Evolutionary conservation across 2,797 vertebrate genomes (phyloP).

Genomic region (Halcyon chelicuti): DNA sequence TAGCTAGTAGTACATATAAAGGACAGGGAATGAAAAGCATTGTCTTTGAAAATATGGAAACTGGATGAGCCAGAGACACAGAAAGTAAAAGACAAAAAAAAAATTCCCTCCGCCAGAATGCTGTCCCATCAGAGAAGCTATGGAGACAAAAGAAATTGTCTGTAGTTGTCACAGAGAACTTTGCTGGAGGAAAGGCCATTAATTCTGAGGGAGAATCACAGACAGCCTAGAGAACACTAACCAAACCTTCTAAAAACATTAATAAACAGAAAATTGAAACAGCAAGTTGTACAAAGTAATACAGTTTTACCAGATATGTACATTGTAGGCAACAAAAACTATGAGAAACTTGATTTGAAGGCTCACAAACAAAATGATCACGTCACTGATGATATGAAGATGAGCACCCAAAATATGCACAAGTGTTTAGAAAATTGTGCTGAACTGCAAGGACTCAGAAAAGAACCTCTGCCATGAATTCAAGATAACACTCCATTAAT

Average conservation of each 20-base stretch:
- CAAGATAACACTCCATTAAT: neutral
- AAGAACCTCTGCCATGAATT: neutral
- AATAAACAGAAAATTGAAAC: neutral
- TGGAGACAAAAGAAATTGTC: neutral
- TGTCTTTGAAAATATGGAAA: neutral
- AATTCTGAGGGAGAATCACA: neutral
- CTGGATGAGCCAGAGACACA: neutral
- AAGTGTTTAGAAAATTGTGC: neutral
- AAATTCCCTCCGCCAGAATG: neutral
- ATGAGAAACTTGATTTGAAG: neutral
- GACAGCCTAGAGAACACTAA: neutral
- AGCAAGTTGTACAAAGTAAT: neutral
- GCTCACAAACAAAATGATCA: neutral
- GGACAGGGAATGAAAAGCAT: neutral
- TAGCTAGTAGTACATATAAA: neutral
- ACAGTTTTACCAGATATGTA: neutral
- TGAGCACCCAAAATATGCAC: neutral
- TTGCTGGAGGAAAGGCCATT: neutral
- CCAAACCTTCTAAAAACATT: neutral
- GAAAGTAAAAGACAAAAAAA: neutral
- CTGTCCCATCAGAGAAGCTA: neutral
- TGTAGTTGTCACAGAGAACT: neutral
- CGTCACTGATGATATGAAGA: neutral
- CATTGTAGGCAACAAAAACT: neutral
- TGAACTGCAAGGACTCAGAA: neutral